phyloP scores from a whole-genome alignment of 37 sponge, comb jelly and placozoan genomes.

The Beroe ovata region DNA sequence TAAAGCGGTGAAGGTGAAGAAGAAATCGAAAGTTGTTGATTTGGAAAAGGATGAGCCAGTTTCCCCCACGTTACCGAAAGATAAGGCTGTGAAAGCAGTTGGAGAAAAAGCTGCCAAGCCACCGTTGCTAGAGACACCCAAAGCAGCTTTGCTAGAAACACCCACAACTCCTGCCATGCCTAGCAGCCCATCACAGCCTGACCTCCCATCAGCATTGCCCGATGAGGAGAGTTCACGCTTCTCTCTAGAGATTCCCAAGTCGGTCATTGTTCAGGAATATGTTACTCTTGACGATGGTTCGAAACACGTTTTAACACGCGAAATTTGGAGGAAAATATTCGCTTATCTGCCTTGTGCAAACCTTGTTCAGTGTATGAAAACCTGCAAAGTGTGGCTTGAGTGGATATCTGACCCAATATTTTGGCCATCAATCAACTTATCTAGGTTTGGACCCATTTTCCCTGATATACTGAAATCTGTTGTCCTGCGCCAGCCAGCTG shows the following conservation, averaged over 20 bases:
- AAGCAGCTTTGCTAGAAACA: conserved; percentile 22
- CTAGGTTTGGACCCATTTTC: conserved; percentile 32
- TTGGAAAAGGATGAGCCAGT: conserved; percentile 24
- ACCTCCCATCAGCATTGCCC: not conserved
- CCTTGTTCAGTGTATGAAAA: conserved; percentile 56
- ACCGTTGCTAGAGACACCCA: conserved; percentile 48
- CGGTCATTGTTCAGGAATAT: conserved; percentile 61
- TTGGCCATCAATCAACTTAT: conserved; percentile 52
- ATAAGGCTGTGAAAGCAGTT: not conserved
- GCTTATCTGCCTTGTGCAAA: not conserved
- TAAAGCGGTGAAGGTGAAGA: not conserved
- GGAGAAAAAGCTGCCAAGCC: not conserved
- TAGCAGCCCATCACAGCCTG: not conserved
- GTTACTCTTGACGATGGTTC: conserved; percentile 30
- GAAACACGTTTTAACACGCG: conserved; percentile 39
- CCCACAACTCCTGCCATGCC: conserved; percentile 9
- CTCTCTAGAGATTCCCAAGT: conserved; percentile 26
- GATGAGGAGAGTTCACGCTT: not conserved
- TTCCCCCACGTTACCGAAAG: not conserved
- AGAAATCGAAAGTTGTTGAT: not conserved
- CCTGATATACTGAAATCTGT: conserved; percentile 47
- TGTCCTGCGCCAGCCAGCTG: conserved; percentile 48
- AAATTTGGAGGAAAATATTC: conserved; percentile 53
- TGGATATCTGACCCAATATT: conserved; percentile 64
- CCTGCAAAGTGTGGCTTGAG: conserved; percentile 28